Percentiles rank a stretch among this genome's conserved stretches.
Conservation (phyloP, 1,140 invertebrate species). For the honey bee (Apis mellifera) region Amel_HAv3.1 CM009940.2:9004501-9005000, state of each 20-base stretch:
- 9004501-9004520: too few relatives aligned
- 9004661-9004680: too few relatives aligned
- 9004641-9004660: not conserved
- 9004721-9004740: constrained; percentile 24
- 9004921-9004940: not conserved
- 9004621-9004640: too few relatives aligned
- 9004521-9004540: too few relatives aligned
- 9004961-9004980: not conserved
- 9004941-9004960: not conserved
- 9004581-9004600: too few relatives aligned
- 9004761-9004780: constrained; percentile 8
- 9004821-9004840: not conserved
- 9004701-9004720: constrained; percentile 1
- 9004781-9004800: constrained; percentile 31
- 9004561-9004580: too few relatives aligned
- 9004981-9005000: not conserved
- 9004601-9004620: too few relatives aligned
- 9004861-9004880: too few relatives aligned
- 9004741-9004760: not conserved
- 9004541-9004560: too few relatives aligned
- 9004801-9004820: constrained; percentile 12
- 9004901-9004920: not conserved
- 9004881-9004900: not conserved
- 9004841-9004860: not conserved
- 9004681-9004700: constrained; percentile 23